Evolutionary conservation across 2,888 invertebrate genomes (phyloP), one percentile per base, ranked within the genome.

Genomic region (Polydrusus pterygomalis): DNA sequence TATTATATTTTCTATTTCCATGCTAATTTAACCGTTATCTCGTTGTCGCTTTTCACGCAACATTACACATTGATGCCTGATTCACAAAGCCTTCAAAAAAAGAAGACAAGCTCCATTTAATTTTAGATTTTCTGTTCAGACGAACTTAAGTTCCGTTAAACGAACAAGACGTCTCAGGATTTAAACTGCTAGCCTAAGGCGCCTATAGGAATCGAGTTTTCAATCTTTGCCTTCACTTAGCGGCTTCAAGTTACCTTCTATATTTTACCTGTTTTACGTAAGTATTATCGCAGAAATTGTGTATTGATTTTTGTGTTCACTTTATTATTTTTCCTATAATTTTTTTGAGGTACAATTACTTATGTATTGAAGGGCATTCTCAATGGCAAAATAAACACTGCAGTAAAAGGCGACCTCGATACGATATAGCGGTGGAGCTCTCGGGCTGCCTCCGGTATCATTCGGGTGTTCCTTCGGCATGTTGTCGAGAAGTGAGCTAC

Each of bases 121-220:
- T 49, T 49, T 49, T 9, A 49, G 17, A 49, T 49, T 49, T 17
- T 49, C 17, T 1, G 15, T 17, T 49, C 47, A 49, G 17, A 15
- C 17, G 15, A 49, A 49, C 47, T 17, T n/a, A 17, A 49, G 15
- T 15, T 15, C 47, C 6, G 17, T 6, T 49, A 17, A 49, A 9
- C 47, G 47, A 49, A 49, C 47, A 49, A 17, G 17, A 49, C 15
- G 17, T 49, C 15, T 49, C 47, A 49, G 20, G 8, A 51, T 51
- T 20, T 51, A 18, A 51, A 51, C 51, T 20, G 51, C 20, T 20
- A 10, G 51, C 51, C 20, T 51, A 11, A 51, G 20, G 51, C 51
- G 20, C 18, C 51, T 51, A 51, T 51, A 11, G 51, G 51, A 51
- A 51, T 51, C 17, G 51, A 20, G 51, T 51, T 51, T 51, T 20